Percentiles rank a stretch among this genome's conserved stretches.
These are phyloP conservation scores for Rhaphigaster nebulosa DNA, from an alignment of 2,888 invertebrate genomes.

Conservation along the genomic window DNA sequence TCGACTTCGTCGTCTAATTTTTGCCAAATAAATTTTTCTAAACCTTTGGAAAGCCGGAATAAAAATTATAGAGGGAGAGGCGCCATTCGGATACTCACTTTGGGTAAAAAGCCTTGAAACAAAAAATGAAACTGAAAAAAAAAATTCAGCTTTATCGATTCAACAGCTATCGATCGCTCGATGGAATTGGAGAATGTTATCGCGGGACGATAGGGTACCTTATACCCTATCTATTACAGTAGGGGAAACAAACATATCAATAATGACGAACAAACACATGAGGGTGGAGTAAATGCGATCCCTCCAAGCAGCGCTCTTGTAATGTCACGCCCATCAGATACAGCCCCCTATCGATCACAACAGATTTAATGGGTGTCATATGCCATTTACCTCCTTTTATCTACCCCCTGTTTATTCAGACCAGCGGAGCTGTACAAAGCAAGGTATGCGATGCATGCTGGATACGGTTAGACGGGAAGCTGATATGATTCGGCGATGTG, in stretches of 20 bases:
- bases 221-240: background rate
- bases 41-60: too few relatives aligned
- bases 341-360: background rate
- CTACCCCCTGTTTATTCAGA: background rate
- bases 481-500: too few relatives aligned
- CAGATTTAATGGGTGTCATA: background rate
- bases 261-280: background rate
- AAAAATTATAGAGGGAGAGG: too few relatives aligned
- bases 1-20: too few relatives aligned
- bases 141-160: background rate
- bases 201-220: background rate
- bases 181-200: background rate
- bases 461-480: background rate
- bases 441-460: background rate
- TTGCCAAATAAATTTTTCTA: too few relatives aligned
- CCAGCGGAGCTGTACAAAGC: background rate
- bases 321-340: background rate
- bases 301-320: background rate
- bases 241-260: slow-evolving; percentile 27
- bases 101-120: too few relatives aligned
- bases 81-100: too few relatives aligned
- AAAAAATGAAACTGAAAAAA: background rate
- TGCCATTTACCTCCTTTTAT: background rate
- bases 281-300: background rate
- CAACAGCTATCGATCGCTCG: background rate